Base-by-base conservation (phyloP, 2,888 invertebrate genomes). In the Aspidapion aeneum region DNA sequence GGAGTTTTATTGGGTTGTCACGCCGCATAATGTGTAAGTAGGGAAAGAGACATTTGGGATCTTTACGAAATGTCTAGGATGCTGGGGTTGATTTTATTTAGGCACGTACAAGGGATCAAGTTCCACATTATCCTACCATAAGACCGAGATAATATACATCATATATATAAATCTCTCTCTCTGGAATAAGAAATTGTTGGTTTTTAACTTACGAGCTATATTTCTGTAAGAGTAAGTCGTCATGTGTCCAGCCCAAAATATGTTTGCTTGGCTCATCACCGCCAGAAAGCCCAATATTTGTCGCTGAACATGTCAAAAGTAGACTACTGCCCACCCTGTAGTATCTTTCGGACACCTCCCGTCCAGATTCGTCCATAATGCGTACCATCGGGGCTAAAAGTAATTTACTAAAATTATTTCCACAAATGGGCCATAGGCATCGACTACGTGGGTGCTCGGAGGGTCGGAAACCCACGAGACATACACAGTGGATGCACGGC, bases 291-390 rank as follows among this genome's bases (percentile, higher is more conserved):
- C 64, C 67, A 21, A 67, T 56, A 55, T 55, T 67, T 19, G 61
- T 64, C 1, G 67, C 69, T 65, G 82, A 78, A 76, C 85, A 85
- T 63, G 82, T 82, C 66, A 85, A 78, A 72, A 83, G 83, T 64
- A 85, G 77, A 48, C 82, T 80, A 70, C 84, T 85, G 52, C 85
- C 85, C 21, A 84, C 83, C 74, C 85, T 86, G 74, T 86, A 84
- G 77, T 86, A 85, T 64, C 86, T 78, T 74, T 86, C 83, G 52
- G 65, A 61, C 70, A 85, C 83, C 68, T 80, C 80, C 69, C 85
- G 81, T 58, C 83, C 83, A 61, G 84, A 84, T 76, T 86, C 86
- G 74, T 86, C 86, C 69, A 83, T 82, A 73, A 86, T 85, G 70
- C 80, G 80, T 68, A 86, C 80, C 70, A 82, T 82, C n/a, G 86